Conservation (phyloP, 2,888 invertebrate species). For the Oligia latruncula region DNA sequence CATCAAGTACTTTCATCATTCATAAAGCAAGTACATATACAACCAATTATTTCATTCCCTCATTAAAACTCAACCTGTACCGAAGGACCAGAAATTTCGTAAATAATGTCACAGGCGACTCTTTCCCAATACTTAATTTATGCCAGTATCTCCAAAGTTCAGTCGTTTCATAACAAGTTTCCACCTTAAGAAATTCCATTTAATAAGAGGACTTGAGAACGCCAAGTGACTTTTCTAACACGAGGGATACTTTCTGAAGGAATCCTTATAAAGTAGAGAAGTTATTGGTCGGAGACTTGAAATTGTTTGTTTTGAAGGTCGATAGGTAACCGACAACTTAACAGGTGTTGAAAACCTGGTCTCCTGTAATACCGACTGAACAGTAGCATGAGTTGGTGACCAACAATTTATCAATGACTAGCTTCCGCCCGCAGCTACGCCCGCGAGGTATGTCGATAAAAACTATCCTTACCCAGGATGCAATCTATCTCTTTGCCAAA, state of each 20-base stretch:
- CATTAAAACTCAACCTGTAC: constrained; percentile 4
- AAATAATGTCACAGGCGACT: constrained; percentile 22
- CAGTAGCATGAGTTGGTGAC: not conserved
- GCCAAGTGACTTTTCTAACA: constrained; percentile 40
- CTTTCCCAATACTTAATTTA: constrained; percentile 47
- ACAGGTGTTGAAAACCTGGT: not conserved
- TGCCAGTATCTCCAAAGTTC: constrained; percentile 43
- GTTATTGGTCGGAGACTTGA: constrained; percentile 24
- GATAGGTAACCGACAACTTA: not conserved
- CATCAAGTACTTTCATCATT: no score
- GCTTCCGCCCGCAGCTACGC: no score
- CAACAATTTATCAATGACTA: no score
- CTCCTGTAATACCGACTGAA: not conserved
- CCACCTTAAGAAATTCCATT: constrained; percentile 47
- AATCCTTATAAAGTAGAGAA: constrained; percentile 46
- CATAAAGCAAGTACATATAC: not conserved
- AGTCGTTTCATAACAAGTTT: constrained; percentile 52
- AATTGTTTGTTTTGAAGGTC: constrained; percentile 36
- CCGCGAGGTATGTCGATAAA: no score
- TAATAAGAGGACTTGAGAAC: constrained; percentile 41
- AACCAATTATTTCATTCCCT: not conserved
- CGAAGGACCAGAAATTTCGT: constrained; percentile 10
- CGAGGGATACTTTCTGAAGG: constrained; percentile 25
- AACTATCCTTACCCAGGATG: no score
- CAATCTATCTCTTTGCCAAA: no score